These are phyloP conservation scores for Lacanobia oleracea DNA, from an alignment of 2,888 invertebrate species.

Conservation along the genomic window DNA sequence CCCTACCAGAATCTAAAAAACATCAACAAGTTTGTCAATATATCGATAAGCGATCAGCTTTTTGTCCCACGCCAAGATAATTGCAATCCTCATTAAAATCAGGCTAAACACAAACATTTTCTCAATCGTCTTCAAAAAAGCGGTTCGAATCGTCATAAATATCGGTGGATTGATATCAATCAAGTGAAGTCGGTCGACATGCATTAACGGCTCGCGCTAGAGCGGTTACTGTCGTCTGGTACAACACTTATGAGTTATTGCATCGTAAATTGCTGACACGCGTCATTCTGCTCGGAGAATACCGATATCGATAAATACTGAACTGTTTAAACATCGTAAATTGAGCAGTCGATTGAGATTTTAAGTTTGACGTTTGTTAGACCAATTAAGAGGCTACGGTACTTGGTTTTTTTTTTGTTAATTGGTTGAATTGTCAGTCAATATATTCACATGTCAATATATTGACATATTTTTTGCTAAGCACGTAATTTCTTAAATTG, in stretches of 20 bases:
- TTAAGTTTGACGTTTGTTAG: slow-evolving; percentile 24
- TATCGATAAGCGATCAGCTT: slow-evolving; percentile 3
- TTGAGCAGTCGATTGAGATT: slow-evolving; percentile 35
- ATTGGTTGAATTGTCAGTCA: slow-evolving; percentile 26
- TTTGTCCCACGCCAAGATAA: slow-evolving; percentile 13
- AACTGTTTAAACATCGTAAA: slow-evolving; percentile 30
- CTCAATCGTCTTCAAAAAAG: slow-evolving; percentile 49
- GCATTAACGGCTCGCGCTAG: slow-evolving; percentile 76
- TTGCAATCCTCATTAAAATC: slow-evolving; percentile 35
- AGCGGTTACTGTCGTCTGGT: slow-evolving; percentile 81
- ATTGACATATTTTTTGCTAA: slow-evolving; percentile 9
- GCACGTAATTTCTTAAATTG: neutral
- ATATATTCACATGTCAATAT: too few species aligned
- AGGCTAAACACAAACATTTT: slow-evolving; percentile 26
- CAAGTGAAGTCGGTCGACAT: slow-evolving; percentile 76
- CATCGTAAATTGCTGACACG: slow-evolving; percentile 79
- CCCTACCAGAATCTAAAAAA: neutral
- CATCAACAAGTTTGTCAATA: slow-evolving; percentile 9
- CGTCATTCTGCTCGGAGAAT: slow-evolving; percentile 71
- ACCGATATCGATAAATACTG: slow-evolving; percentile 63
- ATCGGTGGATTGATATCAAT: slow-evolving; percentile 75
- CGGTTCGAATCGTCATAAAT: slow-evolving; percentile 61
- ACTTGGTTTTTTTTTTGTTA: slow-evolving; percentile 14
- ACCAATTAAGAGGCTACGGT: slow-evolving; percentile 5
- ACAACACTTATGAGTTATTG: slow-evolving; percentile 83